Conservation (phyloP, 2,888 invertebrate genomes). For the Eurois occulta region DNA sequence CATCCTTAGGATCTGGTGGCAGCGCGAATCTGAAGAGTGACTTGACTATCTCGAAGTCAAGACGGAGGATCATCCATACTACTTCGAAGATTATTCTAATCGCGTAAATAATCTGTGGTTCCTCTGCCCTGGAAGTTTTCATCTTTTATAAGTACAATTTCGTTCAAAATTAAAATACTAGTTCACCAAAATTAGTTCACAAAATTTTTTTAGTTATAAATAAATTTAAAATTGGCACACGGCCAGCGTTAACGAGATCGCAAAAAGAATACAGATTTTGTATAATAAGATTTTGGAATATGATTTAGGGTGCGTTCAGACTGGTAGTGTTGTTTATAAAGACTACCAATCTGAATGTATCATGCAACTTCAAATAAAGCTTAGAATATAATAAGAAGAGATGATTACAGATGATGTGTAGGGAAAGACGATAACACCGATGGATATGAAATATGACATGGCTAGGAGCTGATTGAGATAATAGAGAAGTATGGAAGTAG, state of each 20-base stretch:
- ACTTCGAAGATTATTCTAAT: conserved; percentile 85
- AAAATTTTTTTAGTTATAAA: not conserved
- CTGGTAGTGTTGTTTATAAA: not conserved
- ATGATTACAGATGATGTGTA: not conserved
- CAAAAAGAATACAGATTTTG: conserved; percentile 53
- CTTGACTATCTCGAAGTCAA: conserved; percentile 85
- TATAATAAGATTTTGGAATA: conserved; percentile 12
- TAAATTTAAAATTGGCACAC: conserved; percentile 49
- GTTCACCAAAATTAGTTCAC: not conserved
- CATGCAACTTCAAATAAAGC: not conserved
- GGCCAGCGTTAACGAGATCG: conserved; percentile 53
- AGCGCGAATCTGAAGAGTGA: conserved; percentile 88
- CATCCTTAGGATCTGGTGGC: conserved; percentile 91
- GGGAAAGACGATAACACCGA: not conserved
- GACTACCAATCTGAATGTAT: not conserved
- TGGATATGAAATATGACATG: not conserved
- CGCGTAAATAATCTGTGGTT: conserved; percentile 76
- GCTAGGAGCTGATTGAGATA: not conserved
- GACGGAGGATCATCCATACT: conserved; percentile 84
- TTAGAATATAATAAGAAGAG: not conserved
- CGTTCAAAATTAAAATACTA: not conserved
- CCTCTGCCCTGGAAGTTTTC: conserved; percentile 78
- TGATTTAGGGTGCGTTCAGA: conserved; percentile 28
- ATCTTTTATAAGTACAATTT: conserved; percentile 29
- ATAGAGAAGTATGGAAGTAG: not conserved